Evolutionary conservation across 2,113 vertebrate species (phyloP).

Genomic region (Larimichthys polyactis): DNA sequence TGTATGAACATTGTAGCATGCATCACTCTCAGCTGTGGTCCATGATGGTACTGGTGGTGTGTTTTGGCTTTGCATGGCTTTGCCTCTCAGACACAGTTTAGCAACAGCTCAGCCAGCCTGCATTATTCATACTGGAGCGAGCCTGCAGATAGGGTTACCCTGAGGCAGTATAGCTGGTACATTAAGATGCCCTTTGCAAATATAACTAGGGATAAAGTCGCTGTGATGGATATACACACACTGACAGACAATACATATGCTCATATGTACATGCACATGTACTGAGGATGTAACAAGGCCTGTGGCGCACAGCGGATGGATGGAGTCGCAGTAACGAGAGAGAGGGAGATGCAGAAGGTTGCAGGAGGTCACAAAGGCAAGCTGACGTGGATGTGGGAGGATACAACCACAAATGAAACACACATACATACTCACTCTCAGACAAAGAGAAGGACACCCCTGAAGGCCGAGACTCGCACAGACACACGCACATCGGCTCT

Average conservation of each 20-base stretch:
- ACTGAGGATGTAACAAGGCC: neutral
- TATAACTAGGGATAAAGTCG: conserved; percentile 70
- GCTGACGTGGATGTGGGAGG: conserved; percentile 76
- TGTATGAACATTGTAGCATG: conserved; percentile 15
- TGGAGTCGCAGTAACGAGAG: conserved; percentile 65
- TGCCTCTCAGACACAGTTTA: conserved; percentile 87
- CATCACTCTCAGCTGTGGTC: conserved; percentile 47
- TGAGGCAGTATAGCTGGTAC: conserved; percentile 77
- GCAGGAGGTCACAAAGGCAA: conserved; percentile 79
- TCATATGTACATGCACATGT: conserved; percentile 34
- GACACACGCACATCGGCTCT: conserved; percentile 48
- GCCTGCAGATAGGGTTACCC: conserved; percentile 90
- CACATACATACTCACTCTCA: conserved; percentile 43
- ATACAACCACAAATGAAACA: conserved; percentile 63
- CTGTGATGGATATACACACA: conserved; percentile 54
- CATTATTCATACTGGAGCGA: conserved; percentile 91
- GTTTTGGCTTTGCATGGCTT: conserved; percentile 81
- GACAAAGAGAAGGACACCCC: conserved; percentile 77
- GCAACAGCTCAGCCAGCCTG: conserved; percentile 85
- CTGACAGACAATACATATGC: conserved; percentile 61
- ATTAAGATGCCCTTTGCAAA: conserved; percentile 79
- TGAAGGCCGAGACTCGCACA: conserved; percentile 61
- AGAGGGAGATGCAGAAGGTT: conserved; percentile 70
- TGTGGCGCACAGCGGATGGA: conserved; percentile 29
- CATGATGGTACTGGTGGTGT: conserved; percentile 22